Conservation (phyloP, 2,113 vertebrate genomes). For the Bos javanicus region DNA sequence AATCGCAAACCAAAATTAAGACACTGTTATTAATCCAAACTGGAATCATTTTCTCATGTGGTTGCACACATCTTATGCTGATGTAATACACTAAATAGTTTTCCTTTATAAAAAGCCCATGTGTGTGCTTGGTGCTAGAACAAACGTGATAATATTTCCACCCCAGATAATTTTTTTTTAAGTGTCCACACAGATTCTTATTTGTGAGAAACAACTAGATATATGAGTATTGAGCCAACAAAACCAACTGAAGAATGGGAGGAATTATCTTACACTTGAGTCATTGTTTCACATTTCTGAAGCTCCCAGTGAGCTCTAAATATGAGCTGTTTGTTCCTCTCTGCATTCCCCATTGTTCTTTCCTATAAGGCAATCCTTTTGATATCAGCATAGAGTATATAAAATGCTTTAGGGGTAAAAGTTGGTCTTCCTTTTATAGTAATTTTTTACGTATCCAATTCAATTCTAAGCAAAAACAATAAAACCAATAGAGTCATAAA, state of each 20-base stretch:
- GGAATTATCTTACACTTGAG: not conserved
- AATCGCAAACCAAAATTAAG: not conserved
- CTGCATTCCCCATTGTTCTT: not conserved
- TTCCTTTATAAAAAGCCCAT: not conserved
- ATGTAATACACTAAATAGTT: not conserved
- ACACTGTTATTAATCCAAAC: not conserved
- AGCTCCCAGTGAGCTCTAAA: not conserved
- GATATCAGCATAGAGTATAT: not conserved
- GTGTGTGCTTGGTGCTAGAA: not conserved
- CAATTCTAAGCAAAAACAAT: not conserved
- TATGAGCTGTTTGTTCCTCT: not conserved
- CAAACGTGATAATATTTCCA: not conserved
- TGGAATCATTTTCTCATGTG: not conserved
- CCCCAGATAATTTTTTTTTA: not conserved
- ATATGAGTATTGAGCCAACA: not conserved
- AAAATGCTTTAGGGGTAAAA: not conserved
- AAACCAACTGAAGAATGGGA: not conserved
- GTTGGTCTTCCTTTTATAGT: not conserved
- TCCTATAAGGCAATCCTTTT: not conserved
- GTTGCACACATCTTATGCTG: not conserved
- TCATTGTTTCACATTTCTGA: not conserved
- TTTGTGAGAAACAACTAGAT: not conserved
- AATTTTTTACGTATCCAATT: constrained; percentile 7
- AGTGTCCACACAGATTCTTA: not conserved
- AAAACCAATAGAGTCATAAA: not conserved